phyloP scores from a whole-genome alignment of 2,888 invertebrate species.

The Acanthosoma haemorrhoidale region DNA sequence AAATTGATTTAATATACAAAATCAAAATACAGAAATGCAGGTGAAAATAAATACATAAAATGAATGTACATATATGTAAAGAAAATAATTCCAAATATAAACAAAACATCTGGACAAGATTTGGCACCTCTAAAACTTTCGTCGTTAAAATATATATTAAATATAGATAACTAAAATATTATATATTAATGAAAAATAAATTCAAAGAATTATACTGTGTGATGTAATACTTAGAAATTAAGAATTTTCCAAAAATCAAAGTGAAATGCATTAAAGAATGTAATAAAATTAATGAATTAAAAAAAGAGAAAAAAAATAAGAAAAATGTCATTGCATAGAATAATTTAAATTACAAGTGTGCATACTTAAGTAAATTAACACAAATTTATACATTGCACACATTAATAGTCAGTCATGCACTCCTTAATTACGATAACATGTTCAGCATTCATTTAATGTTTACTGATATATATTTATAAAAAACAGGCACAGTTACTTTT shows the following conservation, averaged over 20 bases:
- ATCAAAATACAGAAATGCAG: not conserved
- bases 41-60: not conserved
- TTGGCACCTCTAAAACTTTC: slow-evolving; percentile 14
- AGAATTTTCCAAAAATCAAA: not conserved
- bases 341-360: slow-evolving; percentile 11
- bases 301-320: not conserved
- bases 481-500: slow-evolving; percentile 23
- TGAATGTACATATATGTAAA: not conserved
- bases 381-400: slow-evolving; percentile 6
- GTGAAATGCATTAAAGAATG: not conserved
- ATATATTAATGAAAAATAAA: not conserved
- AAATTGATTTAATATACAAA: not conserved
- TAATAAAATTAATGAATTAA: not conserved
- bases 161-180: not conserved
- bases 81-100: no score
- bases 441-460: not conserved
- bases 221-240: slow-evolving; percentile 13
- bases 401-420: slow-evolving; percentile 15
- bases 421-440: not conserved
- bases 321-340: not conserved
- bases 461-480: slow-evolving; percentile 15
- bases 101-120: not conserved
- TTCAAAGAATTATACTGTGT: slow-evolving; percentile 9
- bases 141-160: slow-evolving; percentile 10
- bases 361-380: slow-evolving; percentile 1